Evolutionary conservation across 2,113 vertebrate genomes (phyloP), one percentile per base, ranked within the genome.

Genomic region (Kryptolebias marmoratus): DNA sequence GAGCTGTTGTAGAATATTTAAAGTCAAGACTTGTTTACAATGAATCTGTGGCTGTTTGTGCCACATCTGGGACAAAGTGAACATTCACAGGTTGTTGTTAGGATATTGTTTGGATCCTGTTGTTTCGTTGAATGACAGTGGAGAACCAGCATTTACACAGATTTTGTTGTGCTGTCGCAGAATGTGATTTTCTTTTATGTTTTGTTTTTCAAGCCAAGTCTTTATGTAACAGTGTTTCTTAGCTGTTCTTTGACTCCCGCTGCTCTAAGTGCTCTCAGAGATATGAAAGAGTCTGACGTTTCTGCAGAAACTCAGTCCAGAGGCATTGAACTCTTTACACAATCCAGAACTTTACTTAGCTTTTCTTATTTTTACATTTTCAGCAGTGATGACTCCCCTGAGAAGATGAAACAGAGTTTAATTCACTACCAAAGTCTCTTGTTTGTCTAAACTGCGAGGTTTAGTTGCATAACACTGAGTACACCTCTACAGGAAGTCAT

Each of bases 21-120:
- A 86, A 87, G 87, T 86, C 87, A 87, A 86, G 80, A 88, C 80
- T 75, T 92, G 91, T 92, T 92, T 92, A 92, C 91, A 91, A 71
- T 79, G 77, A 57, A 85, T 53, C 78, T 81, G 73, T 79, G 81
- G 79, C 83, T 74, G 61, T 67, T 82, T 62, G 50, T 77, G 70
- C 83, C 50, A 62, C 75, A 71, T 83, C 71, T 57, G 71, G 77
- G 45, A 76, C 48, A 86, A 71, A 61, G 80, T 64, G 60, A 81
- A 72, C 71, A 65, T 62, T 77, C 45, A 68, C 75, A n/a, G 56
- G 22, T 81, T 81, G 5, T 84, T 32, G 68, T 79, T 68, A 22
- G 16, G 16, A 71, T 36, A 18, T 49, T 62, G 8, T 5, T 31
- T 28, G 1, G 48, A 22, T 6, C 28, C 11, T 52, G 22, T 22